phyloP scores from a whole-genome alignment of 1,140 invertebrate genomes.

The Orussus abietinus region DNA sequence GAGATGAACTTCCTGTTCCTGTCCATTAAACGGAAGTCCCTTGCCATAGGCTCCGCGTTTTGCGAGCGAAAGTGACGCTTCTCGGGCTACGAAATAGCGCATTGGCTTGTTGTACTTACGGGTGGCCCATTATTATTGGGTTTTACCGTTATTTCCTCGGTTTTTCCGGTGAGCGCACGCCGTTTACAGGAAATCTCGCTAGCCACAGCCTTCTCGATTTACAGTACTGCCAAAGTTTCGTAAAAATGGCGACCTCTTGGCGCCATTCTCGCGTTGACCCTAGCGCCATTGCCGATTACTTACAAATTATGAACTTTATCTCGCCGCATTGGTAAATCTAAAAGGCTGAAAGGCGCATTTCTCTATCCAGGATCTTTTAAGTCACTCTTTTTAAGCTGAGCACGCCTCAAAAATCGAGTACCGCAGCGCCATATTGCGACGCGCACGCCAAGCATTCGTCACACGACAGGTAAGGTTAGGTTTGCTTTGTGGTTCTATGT shows the following conservation, averaged over 20 bases:
- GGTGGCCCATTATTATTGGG: constrained; percentile 33
- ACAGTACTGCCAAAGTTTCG: constrained; percentile 30
- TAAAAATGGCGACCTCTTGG: constrained; percentile 43
- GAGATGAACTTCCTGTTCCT: constrained; percentile 55
- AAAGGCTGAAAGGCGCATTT: no score
- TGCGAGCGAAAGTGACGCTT: constrained; percentile 25
- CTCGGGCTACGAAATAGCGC: no score
- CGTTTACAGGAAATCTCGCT: constrained; percentile 21
- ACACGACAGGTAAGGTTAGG: no score
- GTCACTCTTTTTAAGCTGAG: no score
- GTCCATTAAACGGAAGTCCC: constrained; percentile 52
- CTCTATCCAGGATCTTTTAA: no score
- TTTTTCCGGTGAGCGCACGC: constrained; percentile 16
- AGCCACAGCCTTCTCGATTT: constrained; percentile 33
- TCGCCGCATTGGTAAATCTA: no score
- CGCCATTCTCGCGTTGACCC: constrained; percentile 33
- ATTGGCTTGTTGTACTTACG: constrained; percentile 44
- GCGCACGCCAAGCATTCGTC: background rate
- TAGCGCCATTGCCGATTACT: no score
- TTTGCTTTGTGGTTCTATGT: background rate
- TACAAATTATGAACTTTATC: constrained; percentile 6
- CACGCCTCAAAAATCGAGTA: no score
- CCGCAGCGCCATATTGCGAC: background rate
- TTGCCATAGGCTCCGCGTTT: constrained; percentile 46
- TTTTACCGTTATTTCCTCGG: constrained; percentile 19